Conservation (phyloP, 2,888 invertebrate genomes). For the Ptycholaimellus sp. region DNA sequence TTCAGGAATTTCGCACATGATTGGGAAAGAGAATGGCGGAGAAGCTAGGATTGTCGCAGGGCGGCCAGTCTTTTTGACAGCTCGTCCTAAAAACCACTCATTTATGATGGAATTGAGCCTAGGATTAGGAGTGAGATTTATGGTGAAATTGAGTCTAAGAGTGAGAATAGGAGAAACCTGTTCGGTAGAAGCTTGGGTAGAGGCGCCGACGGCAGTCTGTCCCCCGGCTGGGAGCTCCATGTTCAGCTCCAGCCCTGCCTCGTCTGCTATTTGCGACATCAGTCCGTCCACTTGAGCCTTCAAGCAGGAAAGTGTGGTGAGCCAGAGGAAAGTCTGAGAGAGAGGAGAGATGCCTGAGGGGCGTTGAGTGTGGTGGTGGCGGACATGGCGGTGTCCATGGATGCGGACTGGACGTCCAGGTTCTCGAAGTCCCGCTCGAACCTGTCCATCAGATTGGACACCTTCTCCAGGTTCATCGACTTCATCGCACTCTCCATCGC, state of each 20-base stretch:
- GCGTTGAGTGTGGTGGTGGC: constrained; percentile 87
- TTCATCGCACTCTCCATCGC: constrained; percentile 99
- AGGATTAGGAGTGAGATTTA: too few relatives aligned
- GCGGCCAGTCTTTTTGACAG: constrained; percentile 31
- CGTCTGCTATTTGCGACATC: constrained; percentile 90
- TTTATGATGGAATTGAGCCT: too few relatives aligned
- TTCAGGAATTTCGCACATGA: not conserved
- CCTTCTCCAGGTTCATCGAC: constrained; percentile 92
- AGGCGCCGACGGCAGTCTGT: constrained; percentile 27
- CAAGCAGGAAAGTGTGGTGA: too few relatives aligned
- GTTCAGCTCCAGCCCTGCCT: constrained; percentile 54
- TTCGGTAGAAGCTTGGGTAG: constrained; percentile 27
- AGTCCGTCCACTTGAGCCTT: constrained; percentile 77
- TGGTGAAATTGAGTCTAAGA: too few relatives aligned
- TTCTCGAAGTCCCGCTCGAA: constrained; percentile 98
- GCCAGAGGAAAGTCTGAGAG: too few relatives aligned
- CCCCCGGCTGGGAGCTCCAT: constrained; percentile 31
- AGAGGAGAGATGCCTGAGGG: too few relatives aligned
- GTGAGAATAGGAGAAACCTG: too few relatives aligned
- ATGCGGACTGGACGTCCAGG: constrained; percentile 88
- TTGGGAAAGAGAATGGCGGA: not conserved
- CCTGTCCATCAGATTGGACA: constrained; percentile 37
- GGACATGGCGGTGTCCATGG: constrained; percentile 97
- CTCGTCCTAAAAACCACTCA: constrained; percentile 26
- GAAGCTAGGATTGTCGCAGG: constrained; percentile 25